Percentiles rank a stretch among this genome's conserved stretches.
These are phyloP conservation scores for Clistopyga incitator DNA, from an alignment of 2,888 invertebrate species.

Conservation along the genomic window DNA sequence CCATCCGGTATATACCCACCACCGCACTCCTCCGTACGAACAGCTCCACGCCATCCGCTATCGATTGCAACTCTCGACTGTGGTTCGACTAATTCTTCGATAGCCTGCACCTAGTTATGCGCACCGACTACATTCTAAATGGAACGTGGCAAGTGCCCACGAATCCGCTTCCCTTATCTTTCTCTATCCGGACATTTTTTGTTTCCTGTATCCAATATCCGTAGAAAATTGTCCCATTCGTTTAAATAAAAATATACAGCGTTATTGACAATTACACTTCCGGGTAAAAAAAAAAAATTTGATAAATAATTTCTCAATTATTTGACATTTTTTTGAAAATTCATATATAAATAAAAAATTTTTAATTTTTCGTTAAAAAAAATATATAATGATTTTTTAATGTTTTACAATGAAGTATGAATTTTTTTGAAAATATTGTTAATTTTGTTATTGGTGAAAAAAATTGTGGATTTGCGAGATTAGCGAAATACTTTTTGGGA, in stretches of 20 bases:
- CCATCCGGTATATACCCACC: slow-evolving; percentile 65
- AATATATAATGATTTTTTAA: too few relatives aligned
- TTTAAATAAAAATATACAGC: neutral
- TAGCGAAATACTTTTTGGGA: too few relatives aligned
- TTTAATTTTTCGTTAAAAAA: too few relatives aligned
- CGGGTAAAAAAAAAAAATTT: too few relatives aligned
- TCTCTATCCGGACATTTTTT: neutral
- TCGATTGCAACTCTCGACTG: slow-evolving; percentile 77
- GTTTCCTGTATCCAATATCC: neutral
- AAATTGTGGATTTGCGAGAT: too few relatives aligned
- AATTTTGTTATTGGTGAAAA: too few relatives aligned
- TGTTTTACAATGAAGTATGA: too few relatives aligned
- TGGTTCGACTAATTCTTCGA: slow-evolving; percentile 31
- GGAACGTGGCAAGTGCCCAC: neutral
- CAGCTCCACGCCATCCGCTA: slow-evolving; percentile 72
- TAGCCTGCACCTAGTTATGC: slow-evolving; percentile 1
- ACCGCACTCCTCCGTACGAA: slow-evolving; percentile 36
- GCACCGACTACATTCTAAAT: neutral
- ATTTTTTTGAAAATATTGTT: too few relatives aligned
- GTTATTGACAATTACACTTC: neutral
- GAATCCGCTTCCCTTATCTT: neutral
- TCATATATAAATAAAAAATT: too few relatives aligned
- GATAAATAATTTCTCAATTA: too few relatives aligned
- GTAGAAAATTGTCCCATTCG: neutral
- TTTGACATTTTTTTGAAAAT: too few relatives aligned